phyloP scores from a whole-genome alignment of 2,797 vertebrate species.

The Galagoides demidoff region DNA sequence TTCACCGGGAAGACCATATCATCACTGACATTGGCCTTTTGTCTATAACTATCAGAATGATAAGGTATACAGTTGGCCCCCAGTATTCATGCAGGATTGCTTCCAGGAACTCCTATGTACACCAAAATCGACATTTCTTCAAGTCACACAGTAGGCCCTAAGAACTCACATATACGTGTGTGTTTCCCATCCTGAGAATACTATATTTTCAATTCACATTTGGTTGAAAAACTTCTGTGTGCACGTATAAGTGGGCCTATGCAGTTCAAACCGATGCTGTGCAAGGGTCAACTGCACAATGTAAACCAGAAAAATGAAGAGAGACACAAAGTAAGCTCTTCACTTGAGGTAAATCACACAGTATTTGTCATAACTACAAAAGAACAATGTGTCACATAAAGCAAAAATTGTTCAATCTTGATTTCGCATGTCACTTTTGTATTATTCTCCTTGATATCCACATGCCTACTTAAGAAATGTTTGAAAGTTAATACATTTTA shows the following conservation, averaged over 20 bases:
- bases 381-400: constrained; percentile 16
- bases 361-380: constrained; percentile 4
- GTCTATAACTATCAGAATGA: constrained; percentile 11
- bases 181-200: not conserved
- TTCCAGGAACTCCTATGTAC: not conserved
- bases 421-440: not conserved
- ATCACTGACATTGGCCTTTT: not conserved
- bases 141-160: not conserved
- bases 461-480: constrained; percentile 52
- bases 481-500: constrained; percentile 53
- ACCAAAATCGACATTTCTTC: not conserved
- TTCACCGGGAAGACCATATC: constrained; percentile 34
- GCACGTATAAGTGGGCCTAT: not conserved
- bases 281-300: not conserved
- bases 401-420: constrained; percentile 36
- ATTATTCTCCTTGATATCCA: constrained; percentile 37
- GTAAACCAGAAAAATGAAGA: constrained; percentile 44
- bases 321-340: constrained; percentile 14
- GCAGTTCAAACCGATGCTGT: not conserved
- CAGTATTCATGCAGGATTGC: not conserved
- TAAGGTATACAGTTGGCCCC: not conserved
- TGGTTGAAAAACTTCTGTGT: not conserved
- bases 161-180: not conserved
- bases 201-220: not conserved
- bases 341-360: constrained; percentile 23